Conservation (phyloP, 2,888 invertebrate species). For the Thysanoteuthis rhombus region DNA sequence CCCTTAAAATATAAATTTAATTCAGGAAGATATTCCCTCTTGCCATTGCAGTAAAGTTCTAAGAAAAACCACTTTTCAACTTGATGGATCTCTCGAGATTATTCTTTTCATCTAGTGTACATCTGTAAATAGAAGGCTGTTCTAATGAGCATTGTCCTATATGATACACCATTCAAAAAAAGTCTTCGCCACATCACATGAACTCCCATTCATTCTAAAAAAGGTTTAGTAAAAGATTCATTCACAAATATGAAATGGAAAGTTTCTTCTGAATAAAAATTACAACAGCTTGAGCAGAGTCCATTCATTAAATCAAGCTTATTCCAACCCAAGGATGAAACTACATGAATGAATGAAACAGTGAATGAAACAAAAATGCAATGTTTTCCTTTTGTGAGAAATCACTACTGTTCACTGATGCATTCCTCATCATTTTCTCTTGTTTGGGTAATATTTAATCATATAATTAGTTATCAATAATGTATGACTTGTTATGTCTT, state of each 20-base stretch:
- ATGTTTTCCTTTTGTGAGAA: neutral
- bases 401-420: neutral
- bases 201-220: neutral
- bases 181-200: neutral
- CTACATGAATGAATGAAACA: neutral
- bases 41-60: too few species aligned
- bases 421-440: too few species aligned
- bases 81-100: too few species aligned
- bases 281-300: neutral
- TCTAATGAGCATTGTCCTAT: too few species aligned
- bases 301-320: neutral
- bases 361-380: neutral
- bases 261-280: neutral
- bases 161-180: neutral
- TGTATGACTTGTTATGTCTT: too few species aligned
- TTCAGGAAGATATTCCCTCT: too few species aligned
- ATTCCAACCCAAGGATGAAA: neutral
- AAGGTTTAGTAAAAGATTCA: neutral
- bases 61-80: too few species aligned
- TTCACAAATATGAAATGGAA: neutral
- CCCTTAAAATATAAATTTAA: too few species aligned
- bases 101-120: too few species aligned
- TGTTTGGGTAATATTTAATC: too few species aligned
- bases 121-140: too few species aligned
- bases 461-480: too few species aligned